phyloP scores from a whole-genome alignment of 2,113 vertebrate genomes.

The Benitochromis conjunctus region DNA sequence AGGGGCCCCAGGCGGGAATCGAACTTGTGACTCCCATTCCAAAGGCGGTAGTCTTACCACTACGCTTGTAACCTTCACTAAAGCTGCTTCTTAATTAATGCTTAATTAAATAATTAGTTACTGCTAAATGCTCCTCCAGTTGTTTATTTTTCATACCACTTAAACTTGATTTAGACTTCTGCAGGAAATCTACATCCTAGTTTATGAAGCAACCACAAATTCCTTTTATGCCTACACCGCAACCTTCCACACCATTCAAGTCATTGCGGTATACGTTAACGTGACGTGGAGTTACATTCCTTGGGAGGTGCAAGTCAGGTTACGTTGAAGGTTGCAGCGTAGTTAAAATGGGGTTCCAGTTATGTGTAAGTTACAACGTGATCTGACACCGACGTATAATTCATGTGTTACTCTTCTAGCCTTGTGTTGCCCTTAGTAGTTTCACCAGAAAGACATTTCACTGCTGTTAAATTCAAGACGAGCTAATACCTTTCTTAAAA shows the following conservation, averaged over 20 bases:
- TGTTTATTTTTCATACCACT: not conserved
- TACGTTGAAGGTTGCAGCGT: not conserved
- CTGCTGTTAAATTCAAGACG: not conserved
- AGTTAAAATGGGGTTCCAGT: not conserved
- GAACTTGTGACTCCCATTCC: fast-evolving
- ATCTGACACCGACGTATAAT: not conserved
- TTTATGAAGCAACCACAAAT: fast-evolving
- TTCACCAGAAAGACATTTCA: not conserved
- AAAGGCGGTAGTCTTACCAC: not conserved
- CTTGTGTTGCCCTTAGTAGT: not conserved
- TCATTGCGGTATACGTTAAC: not conserved
- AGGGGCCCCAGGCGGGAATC: fast-evolving
- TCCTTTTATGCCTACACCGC: not conserved
- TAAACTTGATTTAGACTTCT: not conserved
- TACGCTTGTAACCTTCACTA: not conserved
- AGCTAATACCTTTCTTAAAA: not conserved
- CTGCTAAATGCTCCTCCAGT: not conserved
- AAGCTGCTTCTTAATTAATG: not conserved
- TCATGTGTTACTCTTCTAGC: not conserved
- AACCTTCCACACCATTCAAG: not conserved
- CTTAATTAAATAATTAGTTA: not conserved
- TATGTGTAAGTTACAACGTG: not conserved
- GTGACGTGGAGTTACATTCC: not conserved
- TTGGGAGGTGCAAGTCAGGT: not conserved
- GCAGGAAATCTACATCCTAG: not conserved